Base-by-base conservation (phyloP, 2,113 vertebrate genomes). In the Diadophis punctatus region DNA sequence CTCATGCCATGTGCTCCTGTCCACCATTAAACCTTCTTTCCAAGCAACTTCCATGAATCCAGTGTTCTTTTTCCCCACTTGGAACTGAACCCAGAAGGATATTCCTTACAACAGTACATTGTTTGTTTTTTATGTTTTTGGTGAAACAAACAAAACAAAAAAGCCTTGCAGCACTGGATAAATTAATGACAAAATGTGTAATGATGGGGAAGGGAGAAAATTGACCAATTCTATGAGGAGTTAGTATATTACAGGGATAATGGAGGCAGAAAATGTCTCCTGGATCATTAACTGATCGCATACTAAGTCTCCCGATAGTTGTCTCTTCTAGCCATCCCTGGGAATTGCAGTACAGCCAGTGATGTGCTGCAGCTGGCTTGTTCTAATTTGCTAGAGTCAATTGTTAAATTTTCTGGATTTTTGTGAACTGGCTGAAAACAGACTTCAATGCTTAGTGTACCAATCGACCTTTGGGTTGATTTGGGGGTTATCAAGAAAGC, bases 241-340 rank as follows among this genome's bases (percentile, higher is more conserved):
- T 92, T 48, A 56, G 93, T 0, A 2, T 93, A 93, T 94, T 90
- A 95, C 94, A 94, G 93, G 92, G 94, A 95, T 96, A 94, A 95
- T 91, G 94, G 89, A 96, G 95, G 96, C 60, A 53, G 94, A 96
- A 88, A 93, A 14, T 94, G 95, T 95, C 96, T 95, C 93, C 10
- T 95, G 93, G 94, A 91, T 94, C 89, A 93, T 97, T 96, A 95
- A 96, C 93, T 94, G 92, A 93, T 86, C 92, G 0, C 51, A 95
- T 96, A 95, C 96, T 94, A 94, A 97, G 96, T 95, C 95, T 95
- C 95, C 22, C 60, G 93, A 93, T 25, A 85, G 49, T 92, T 93
- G 92, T 63, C 87, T 93, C 30, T 1, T 56, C 93, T 80, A 43
- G 74, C 18, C 34, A 43, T 80, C 22, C 34, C 74, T 80, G 34